Percentiles rank a stretch among this genome's conserved stretches.
Evolutionary conservation across 2,888 invertebrate genomes (phyloP).

Genomic region (Trimorus sp.): DNA sequence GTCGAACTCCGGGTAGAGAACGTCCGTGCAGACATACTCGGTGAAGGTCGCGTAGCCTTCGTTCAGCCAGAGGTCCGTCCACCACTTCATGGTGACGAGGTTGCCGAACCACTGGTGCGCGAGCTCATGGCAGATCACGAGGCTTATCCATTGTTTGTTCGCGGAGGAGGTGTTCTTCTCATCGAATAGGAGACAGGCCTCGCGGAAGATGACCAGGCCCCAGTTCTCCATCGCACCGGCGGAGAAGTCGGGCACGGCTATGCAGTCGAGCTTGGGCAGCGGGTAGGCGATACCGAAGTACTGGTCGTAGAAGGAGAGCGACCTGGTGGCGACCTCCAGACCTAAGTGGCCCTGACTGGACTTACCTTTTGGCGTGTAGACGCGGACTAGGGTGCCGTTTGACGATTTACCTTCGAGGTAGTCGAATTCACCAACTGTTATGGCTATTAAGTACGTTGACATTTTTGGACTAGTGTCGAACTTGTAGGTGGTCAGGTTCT

Average conservation of each 20-base stretch:
- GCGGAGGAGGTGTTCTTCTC: slow-evolving; percentile 93
- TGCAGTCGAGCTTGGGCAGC: slow-evolving; percentile 97
- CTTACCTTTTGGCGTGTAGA: slow-evolving; percentile 95
- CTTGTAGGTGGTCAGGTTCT: slow-evolving; percentile 21
- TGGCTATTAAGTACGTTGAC: slow-evolving; percentile 73
- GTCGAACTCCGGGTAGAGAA: slow-evolving; percentile 96
- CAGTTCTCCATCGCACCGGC: slow-evolving; percentile 99
- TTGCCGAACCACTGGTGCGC: slow-evolving; percentile 99
- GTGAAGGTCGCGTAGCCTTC: slow-evolving; percentile 98
- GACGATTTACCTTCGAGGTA: slow-evolving; percentile 92
- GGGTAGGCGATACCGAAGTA: slow-evolving; percentile 98
- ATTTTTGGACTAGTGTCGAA: slow-evolving; percentile 66
- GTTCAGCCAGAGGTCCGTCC: slow-evolving; percentile 98
- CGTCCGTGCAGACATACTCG: slow-evolving; percentile 95
- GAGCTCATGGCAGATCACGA: slow-evolving; percentile 95
- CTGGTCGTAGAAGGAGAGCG: slow-evolving; percentile 95
- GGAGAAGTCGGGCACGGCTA: slow-evolving; percentile 97
- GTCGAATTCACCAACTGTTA: slow-evolving; percentile 97
- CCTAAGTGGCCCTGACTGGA: slow-evolving; percentile 96
- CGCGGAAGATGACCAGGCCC: slow-evolving; percentile 89
- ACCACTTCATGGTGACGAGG: slow-evolving; percentile 99
- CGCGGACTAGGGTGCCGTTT: slow-evolving; percentile 91
- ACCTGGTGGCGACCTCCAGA: slow-evolving; percentile 94
- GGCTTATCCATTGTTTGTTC: slow-evolving; percentile 92
- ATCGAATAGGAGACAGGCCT: slow-evolving; percentile 95